phyloP scores from a whole-genome alignment of 2,888 invertebrate species.

The Machimus rusticus region DNA sequence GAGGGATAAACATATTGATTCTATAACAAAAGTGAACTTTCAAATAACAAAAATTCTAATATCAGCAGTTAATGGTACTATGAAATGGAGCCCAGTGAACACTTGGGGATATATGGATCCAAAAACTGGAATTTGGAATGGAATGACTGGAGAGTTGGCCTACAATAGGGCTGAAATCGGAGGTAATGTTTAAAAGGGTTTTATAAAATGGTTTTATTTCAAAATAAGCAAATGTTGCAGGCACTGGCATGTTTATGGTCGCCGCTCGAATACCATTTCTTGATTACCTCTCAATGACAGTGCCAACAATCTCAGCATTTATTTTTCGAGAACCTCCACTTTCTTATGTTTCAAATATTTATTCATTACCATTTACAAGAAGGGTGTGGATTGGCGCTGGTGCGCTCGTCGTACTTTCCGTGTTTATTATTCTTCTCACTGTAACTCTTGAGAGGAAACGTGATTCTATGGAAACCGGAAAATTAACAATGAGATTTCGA shows the following conservation, averaged over 20 bases:
- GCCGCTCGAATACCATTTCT: constrained; percentile 58
- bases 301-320: constrained; percentile 66
- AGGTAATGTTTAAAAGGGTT: constrained; percentile 44
- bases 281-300: constrained; percentile 68
- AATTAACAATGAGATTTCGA: background rate
- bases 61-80: constrained; percentile 67
- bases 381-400: constrained; percentile 71
- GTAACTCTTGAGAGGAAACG: background rate
- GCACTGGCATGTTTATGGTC: constrained; percentile 61
- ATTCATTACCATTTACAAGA: constrained; percentile 70
- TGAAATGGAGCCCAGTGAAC: constrained; percentile 64
- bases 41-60: constrained; percentile 67
- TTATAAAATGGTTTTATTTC: background rate
- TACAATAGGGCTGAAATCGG: constrained; percentile 69
- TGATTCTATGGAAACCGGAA: background rate
- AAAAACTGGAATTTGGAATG: constrained; percentile 71
- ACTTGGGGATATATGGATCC: constrained; percentile 69
- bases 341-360: constrained; percentile 72
- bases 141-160: constrained; percentile 70
- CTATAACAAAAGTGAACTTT: constrained; percentile 71
- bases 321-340: constrained; percentile 73
- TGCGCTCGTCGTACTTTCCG: constrained; percentile 59
- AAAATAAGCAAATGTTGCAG: constrained; percentile 49
- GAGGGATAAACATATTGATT: constrained; percentile 64
- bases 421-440: constrained; percentile 41